Evolutionary conservation across 2,888 invertebrate genomes (phyloP).

Genomic region (Pocota personata): DNA sequence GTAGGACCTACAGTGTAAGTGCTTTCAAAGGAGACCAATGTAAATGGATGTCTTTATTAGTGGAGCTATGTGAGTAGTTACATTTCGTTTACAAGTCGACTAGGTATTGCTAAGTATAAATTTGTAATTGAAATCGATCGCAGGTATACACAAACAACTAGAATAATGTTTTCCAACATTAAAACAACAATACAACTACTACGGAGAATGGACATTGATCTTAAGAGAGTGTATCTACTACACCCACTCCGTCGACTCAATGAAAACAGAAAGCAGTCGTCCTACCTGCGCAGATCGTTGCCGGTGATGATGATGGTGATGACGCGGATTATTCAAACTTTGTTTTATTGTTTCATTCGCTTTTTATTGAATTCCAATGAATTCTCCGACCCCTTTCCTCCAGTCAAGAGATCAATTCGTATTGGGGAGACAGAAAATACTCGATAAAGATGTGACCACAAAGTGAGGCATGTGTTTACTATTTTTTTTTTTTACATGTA

Average conservation of each 20-base stretch:
- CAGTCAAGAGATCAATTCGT: not conserved
- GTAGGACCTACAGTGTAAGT: not conserved
- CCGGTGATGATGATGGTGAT: constrained; percentile 23
- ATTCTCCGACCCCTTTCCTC: not conserved
- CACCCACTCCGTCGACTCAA: constrained; percentile 13
- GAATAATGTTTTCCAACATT: no score
- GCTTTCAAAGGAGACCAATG: no score
- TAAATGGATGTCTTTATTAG: no score
- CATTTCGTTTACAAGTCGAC: no score
- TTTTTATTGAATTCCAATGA: constrained; percentile 49
- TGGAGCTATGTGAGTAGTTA: no score
- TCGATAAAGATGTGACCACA: constrained; percentile 26
- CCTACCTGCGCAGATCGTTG: constrained; percentile 5
- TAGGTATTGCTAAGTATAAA: no score
- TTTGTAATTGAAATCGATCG: no score
- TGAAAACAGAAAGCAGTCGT: constrained; percentile 29
- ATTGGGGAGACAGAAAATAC: constrained; percentile 28
- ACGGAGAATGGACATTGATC: not conserved
- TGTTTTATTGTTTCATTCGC: constrained; percentile 38
- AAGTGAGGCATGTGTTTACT: constrained; percentile 52
- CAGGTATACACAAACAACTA: no score
- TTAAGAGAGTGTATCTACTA: not conserved
- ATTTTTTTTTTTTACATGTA: constrained; percentile 49
- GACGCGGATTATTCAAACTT: constrained; percentile 33
- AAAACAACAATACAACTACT: not conserved